Percentiles rank a stretch among this genome's conserved stretches.
Evolutionary conservation across 2,113 vertebrate genomes (phyloP).

Genomic region (Silurus meridionalis): DNA sequence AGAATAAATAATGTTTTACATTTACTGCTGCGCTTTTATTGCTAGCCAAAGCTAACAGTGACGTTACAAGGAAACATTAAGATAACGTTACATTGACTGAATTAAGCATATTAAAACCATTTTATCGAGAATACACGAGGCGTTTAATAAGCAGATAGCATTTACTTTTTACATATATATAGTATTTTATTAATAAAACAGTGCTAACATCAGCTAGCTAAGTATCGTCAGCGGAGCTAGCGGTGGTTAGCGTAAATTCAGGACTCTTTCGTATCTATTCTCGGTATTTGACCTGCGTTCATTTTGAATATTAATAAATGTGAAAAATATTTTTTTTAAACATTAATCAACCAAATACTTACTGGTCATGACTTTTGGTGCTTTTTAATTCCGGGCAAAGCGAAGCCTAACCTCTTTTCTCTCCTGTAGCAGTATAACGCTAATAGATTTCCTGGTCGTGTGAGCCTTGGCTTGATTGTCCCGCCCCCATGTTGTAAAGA

Average conservation of each 20-base stretch:
- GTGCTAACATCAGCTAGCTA: background rate
- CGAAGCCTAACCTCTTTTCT: background rate
- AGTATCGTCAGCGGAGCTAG: background rate
- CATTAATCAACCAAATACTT: background rate
- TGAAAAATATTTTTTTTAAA: background rate
- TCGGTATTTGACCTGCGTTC: too few relatives aligned
- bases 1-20: background rate
- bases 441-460: background rate
- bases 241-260: background rate
- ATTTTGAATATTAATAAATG: background rate
- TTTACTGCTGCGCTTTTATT: background rate
- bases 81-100: rapidly evolving
- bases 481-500: background rate
- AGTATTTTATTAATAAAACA: background rate
- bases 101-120: background rate
- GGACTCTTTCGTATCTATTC: too few relatives aligned
- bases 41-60: too few relatives aligned
- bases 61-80: background rate
- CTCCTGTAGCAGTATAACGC: background rate
- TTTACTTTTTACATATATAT: background rate
- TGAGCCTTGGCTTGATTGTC: background rate
- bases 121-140: background rate
- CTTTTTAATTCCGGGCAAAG: background rate
- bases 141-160: background rate
- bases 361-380: slow-evolving; percentile 14